Evolutionary conservation across 2,113 vertebrate species (phyloP), one percentile per base, ranked within the genome.

Genomic region (Serilophus lunatus): DNA sequence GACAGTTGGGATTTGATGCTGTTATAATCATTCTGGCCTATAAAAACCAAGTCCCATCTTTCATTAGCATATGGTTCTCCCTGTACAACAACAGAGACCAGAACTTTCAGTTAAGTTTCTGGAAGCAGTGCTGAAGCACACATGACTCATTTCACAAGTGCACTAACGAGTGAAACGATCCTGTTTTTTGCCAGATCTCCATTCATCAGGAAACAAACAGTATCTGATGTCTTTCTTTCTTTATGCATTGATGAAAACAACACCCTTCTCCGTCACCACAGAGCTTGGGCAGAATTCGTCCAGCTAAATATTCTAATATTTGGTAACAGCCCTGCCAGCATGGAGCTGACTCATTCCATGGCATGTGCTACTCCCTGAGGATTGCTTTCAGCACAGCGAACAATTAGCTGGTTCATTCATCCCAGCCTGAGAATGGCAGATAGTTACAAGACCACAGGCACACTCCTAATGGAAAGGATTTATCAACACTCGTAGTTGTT

Each of bases 41-140:
- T 86, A 92, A 97, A 97, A 95, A 96, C 89, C 85, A 97, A 94
- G 68, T 40, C 57, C 63, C 88, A 93, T 87, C 92, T 96, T 93
- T 93, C 28, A 22, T 77, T 36, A 92, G 83, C 96, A 96, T 96
- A 97, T 97, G 97, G 95, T 86, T 96, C 71, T 82, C 90, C 61
- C 63, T 23, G 45, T 96, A 90, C 82, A 92, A 94, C 81, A 96
- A 89, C 93, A 97, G 88, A 91, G 72, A 95, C 82, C 89, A 97
- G 94, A 96, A 96, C 96, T 96, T 97, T 94, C 96, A 96, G 92
- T 97, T 97, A 95, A 97, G 92, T 96, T 97, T 96, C 88, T 93
- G 96, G 94, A 93, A 96, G 82, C 66, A 5, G 78, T 7, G 25
- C 83, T 81, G 84, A 84, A 95, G 92, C 78, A 86, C 83, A 51